Percentiles rank a stretch among this genome's conserved stretches.
phyloP scores from a whole-genome alignment of 2,888 invertebrate genomes.

The Lomographa bimaculata region DNA sequence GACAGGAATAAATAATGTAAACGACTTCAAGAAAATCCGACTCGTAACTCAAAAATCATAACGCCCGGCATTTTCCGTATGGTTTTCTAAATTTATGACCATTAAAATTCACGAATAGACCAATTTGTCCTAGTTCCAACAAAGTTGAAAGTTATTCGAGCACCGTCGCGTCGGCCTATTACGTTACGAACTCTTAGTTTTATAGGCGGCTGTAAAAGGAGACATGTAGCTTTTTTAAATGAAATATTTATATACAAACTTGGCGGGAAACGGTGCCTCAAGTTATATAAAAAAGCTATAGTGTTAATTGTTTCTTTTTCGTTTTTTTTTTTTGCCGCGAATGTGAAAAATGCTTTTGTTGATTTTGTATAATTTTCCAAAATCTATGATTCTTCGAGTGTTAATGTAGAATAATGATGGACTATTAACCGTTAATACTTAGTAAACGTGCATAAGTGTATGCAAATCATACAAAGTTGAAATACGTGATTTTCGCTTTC shows the following conservation, averaged over 20 bases:
- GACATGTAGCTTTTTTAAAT: conserved; percentile 59
- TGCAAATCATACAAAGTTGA: no score
- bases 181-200: conserved; percentile 69
- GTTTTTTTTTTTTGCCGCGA: no score
- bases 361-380: no score
- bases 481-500: no score
- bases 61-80: conserved; percentile 39
- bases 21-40: conserved; percentile 23
- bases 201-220: conserved; percentile 69
- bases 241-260: conserved; percentile 10
- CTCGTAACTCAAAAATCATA: conserved; percentile 34
- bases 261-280: conserved; percentile 45
- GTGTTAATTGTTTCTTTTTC: no score
- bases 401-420: no score
- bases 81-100: conserved; percentile 49
- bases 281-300: no score
- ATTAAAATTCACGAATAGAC: conserved; percentile 62
- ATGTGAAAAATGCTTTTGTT: no score
- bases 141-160: conserved; percentile 45
- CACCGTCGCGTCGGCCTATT: conserved; percentile 33
- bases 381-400: no score
- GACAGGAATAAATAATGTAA: conserved; percentile 18
- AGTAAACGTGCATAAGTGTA: no score
- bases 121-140: conserved; percentile 54
- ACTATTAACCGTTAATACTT: no score